Evolutionary conservation across 2,888 invertebrate genomes (phyloP).

Genomic region (Endomychus coccineus): DNA sequence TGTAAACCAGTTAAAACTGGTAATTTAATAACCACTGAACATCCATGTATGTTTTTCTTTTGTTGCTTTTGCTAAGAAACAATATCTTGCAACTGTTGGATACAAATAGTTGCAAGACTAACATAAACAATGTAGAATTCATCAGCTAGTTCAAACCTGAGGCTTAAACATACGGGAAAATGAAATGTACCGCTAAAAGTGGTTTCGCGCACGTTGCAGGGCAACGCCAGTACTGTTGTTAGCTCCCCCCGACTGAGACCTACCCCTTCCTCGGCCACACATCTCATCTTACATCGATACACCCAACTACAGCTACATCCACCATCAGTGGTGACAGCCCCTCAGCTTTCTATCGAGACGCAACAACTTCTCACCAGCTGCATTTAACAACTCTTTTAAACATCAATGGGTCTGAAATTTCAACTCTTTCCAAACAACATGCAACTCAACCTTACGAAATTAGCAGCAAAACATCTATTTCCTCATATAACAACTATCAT

Average conservation of each 20-base stretch:
- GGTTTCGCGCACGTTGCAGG: slow-evolving; percentile 42
- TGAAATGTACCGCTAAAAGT: slow-evolving; percentile 20
- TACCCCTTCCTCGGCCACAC: slow-evolving; percentile 35
- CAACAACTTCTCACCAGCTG: slow-evolving; percentile 21
- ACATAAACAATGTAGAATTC: no score
- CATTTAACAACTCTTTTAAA: slow-evolving; percentile 12
- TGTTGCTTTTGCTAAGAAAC: no score
- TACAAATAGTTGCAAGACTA: no score
- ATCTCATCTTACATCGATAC: slow-evolving; percentile 40
- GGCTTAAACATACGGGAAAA: neutral
- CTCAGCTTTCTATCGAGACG: slow-evolving; percentile 24
- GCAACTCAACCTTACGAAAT: slow-evolving; percentile 4
- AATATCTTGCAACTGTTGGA: no score
- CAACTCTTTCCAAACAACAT: slow-evolving; percentile 9
- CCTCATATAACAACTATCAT: slow-evolving; percentile 8
- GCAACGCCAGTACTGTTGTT: slow-evolving; percentile 38
- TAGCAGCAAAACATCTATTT: slow-evolving; percentile 7
- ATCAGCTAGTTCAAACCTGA: no score
- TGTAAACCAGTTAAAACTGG: no score
- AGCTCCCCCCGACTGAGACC: slow-evolving; percentile 40
- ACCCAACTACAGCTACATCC: slow-evolving; percentile 34
- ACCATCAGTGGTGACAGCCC: slow-evolving; percentile 29
- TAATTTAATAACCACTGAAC: no score
- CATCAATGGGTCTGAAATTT: slow-evolving; percentile 1
- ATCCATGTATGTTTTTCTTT: no score